Evolutionary conservation across 2,888 invertebrate species (phyloP).

Genomic region (Nowickia ferox): DNA sequence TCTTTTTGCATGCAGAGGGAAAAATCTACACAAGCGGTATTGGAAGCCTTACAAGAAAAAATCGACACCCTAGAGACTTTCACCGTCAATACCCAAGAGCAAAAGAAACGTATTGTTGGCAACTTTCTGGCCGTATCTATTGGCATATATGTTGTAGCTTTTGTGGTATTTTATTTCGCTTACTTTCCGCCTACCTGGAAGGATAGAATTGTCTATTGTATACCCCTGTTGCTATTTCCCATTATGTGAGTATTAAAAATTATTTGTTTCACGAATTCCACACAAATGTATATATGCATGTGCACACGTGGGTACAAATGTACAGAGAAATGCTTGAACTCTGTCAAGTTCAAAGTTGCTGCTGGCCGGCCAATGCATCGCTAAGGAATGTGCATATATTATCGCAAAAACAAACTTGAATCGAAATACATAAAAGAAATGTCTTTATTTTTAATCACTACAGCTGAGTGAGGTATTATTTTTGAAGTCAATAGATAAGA

Average conservation of each 20-base stretch:
- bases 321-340: constrained; percentile 4
- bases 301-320: too few species aligned
- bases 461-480: neutral
- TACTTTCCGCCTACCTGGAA: constrained; percentile 90
- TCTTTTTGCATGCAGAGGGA: constrained; percentile 82
- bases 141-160: constrained; percentile 88
- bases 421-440: neutral
- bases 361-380: constrained; percentile 5
- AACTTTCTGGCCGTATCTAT: constrained; percentile 89
- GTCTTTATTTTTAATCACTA: neutral
- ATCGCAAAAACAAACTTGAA: constrained; percentile 19
- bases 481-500: neutral
- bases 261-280: neutral
- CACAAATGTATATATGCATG: neutral
- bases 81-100: constrained; percentile 90
- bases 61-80: constrained; percentile 92
- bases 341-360: constrained; percentile 24
- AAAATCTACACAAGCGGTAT: constrained; percentile 84
- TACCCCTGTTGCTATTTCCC: constrained; percentile 91
- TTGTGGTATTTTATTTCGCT: constrained; percentile 90
- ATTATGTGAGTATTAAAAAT: constrained; percentile 88
- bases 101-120: constrained; percentile 91
- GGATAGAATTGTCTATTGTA: constrained; percentile 89
- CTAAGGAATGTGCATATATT: constrained; percentile 13
- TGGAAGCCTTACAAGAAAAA: constrained; percentile 90